Conservation (phyloP, 2,113 vertebrate species). For the Corythaeola cristata region DNA sequence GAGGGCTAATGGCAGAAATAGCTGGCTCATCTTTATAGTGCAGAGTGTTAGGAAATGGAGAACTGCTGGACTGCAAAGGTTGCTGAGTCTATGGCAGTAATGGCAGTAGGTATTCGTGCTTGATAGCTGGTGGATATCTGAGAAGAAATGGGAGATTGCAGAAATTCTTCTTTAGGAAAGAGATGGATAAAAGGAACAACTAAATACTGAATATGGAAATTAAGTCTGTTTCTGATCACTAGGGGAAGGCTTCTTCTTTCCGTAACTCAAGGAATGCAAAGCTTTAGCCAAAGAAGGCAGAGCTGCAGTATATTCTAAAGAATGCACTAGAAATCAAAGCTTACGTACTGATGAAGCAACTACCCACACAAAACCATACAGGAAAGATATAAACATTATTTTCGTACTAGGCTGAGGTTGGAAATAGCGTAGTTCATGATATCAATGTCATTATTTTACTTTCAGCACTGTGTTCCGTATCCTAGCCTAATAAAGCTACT, state of each 20-base stretch:
- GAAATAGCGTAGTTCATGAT: constrained; percentile 18
- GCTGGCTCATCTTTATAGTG: background rate
- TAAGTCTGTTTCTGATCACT: background rate
- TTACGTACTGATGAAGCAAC: background rate
- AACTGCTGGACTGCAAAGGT: background rate
- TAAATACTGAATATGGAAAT: background rate
- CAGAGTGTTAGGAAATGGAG: background rate
- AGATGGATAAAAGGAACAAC: background rate
- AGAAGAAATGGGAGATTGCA: background rate
- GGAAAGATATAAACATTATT: background rate
- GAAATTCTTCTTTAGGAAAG: background rate
- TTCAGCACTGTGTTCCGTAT: background rate
- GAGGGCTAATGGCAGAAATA: background rate
- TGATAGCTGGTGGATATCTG: background rate
- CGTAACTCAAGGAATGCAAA: background rate
- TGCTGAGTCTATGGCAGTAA: background rate
- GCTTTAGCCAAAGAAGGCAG: background rate
- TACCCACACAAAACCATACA: accelerated
- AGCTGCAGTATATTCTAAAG: background rate
- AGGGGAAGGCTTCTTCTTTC: background rate
- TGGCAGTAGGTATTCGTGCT: background rate
- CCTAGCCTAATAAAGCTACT: constrained; percentile 23
- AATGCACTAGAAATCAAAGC: background rate
- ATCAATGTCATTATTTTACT: constrained; percentile 1
- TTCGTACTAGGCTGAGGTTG: background rate